Conservation (phyloP, 2,888 invertebrate genomes). For the Ormyrus rosae region DNA sequence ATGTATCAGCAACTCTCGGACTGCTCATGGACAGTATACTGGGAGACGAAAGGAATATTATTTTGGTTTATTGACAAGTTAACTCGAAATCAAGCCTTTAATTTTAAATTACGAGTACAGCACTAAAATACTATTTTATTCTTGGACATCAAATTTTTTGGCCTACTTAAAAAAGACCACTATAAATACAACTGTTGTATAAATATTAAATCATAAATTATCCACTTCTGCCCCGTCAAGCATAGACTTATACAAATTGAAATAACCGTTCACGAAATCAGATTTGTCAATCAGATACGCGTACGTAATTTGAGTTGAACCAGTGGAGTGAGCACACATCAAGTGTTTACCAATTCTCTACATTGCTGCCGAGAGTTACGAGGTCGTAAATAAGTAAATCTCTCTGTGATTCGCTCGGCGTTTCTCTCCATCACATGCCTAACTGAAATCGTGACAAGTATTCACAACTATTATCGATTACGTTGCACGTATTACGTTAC, state of each 20-base stretch:
- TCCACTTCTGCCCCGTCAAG: no score
- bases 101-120: no score
- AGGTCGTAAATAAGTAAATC: conserved; percentile 49
- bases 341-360: conserved; percentile 49
- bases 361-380: conserved; percentile 13
- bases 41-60: background rate
- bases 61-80: no score
- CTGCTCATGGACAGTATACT: background rate
- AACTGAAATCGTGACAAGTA: conserved; percentile 47
- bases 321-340: conserved; percentile 36
- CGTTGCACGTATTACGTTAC: background rate
- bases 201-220: no score
- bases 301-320: conserved; percentile 1
- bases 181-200: no score
- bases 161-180: no score
- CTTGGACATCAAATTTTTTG: no score
- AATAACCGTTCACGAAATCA: conserved; percentile 27
- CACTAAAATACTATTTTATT: no score
- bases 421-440: conserved; percentile 7
- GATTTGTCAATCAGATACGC: conserved; percentile 18
- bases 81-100: no score
- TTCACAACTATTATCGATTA: conserved; percentile 48
- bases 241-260: background rate
- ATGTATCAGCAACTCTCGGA: background rate
- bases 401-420: conserved; percentile 16